Percentiles rank a stretch among this genome's conserved stretches.
Conservation (phyloP, 2,113 vertebrate genomes). For the cattle (Bos taurus) region DNA sequence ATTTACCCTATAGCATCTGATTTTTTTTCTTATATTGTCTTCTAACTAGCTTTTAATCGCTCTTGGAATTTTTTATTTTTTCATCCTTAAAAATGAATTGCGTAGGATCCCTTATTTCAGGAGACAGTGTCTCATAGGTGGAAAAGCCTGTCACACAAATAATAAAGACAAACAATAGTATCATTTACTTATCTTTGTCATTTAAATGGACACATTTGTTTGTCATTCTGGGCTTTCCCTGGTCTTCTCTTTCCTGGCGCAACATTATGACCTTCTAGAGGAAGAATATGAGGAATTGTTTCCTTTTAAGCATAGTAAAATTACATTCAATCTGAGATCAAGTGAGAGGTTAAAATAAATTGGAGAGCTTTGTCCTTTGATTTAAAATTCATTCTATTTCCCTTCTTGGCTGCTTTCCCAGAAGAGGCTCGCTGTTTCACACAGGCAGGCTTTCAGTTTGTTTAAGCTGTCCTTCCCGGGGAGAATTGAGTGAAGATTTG, state of each 20-base stretch:
- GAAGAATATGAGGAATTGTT: not conserved
- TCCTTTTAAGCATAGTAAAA: slow-evolving; percentile 1
- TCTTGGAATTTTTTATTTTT: not conserved
- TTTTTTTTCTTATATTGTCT: not conserved
- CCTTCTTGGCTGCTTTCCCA: slow-evolving; percentile 44
- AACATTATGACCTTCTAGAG: not conserved
- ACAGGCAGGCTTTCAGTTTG: not conserved
- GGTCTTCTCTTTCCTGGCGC: not conserved
- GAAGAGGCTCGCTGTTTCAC: not conserved
- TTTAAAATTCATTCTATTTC: not conserved
- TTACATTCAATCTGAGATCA: not conserved
- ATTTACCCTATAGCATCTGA: not conserved
- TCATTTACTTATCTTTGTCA: not conserved
- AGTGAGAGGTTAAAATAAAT: slow-evolving; percentile 22
- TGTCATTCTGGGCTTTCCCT: not conserved
- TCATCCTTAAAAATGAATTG: not conserved
- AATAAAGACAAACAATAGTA: not conserved
- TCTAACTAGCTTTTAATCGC: not conserved
- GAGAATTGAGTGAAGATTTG: not conserved
- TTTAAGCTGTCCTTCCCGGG: not conserved
- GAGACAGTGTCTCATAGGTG: not conserved
- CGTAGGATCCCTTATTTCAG: not conserved
- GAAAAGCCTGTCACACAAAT: not conserved
- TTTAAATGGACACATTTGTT: not conserved
- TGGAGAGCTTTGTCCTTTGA: slow-evolving; percentile 29